Percentiles rank a stretch among this genome's conserved stretches.
phyloP scores from a whole-genome alignment of 92 coral and sea anemone species.

The Hydrozoanthus gracilis region DNA sequence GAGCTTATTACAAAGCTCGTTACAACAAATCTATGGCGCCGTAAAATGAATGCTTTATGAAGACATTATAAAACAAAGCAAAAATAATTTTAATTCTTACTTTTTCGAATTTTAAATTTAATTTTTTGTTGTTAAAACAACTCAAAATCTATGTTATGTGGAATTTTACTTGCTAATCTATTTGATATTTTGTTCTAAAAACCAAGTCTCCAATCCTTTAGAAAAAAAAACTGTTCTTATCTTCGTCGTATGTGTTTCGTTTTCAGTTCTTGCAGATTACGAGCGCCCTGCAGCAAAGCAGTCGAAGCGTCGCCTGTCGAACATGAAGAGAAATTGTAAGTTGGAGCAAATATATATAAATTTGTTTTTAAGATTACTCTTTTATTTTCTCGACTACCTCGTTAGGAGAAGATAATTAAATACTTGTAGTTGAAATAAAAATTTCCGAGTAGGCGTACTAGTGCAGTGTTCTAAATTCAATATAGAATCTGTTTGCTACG shows the following conservation, averaged over 20 bases:
- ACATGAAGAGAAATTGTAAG: slow-evolving; percentile 19
- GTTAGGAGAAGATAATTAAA: background rate
- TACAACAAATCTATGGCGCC: too few species aligned
- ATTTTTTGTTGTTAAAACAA: too few species aligned
- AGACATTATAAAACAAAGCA: too few species aligned
- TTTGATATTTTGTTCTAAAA: background rate
- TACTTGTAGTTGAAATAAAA: background rate
- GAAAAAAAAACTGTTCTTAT: too few species aligned
- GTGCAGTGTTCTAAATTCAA: too few species aligned
- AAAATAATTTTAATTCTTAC: too few species aligned
- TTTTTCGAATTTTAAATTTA: too few species aligned
- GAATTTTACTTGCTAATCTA: background rate
- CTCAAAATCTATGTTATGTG: too few species aligned
- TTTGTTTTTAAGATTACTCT: background rate
- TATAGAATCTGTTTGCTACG: too few species aligned
- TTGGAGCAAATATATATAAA: background rate
- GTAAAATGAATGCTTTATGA: too few species aligned
- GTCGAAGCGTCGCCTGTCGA: background rate
- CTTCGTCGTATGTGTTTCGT: background rate
- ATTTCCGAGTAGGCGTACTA: too few species aligned
- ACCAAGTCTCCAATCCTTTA: too few species aligned
- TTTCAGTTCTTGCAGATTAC: background rate
- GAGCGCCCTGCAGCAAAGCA: background rate
- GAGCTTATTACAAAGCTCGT: background rate
- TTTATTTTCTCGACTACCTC: background rate